phyloP scores from a whole-genome alignment of 2,797 vertebrate species.

The Leucoraja ocellata region DNA sequence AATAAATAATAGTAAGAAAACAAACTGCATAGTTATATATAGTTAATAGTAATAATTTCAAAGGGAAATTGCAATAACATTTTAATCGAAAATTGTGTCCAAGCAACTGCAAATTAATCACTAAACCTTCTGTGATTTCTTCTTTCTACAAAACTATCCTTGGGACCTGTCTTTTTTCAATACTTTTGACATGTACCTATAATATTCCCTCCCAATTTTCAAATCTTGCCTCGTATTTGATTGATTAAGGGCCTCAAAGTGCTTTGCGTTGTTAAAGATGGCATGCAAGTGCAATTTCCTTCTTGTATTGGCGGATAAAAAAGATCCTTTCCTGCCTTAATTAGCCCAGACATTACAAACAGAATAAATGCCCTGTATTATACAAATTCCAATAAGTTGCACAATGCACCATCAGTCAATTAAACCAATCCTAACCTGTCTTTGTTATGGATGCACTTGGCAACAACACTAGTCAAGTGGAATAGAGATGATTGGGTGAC shows the following conservation, averaged over 20 bases:
- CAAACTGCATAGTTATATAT: slow-evolving; percentile 14
- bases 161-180: not conserved
- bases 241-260: not conserved
- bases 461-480: too few species aligned
- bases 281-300: not conserved
- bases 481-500: too few species aligned
- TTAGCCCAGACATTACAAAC: not conserved
- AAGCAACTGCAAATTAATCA: not conserved
- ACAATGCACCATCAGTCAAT: not conserved
- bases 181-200: not conserved
- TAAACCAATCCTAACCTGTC: not conserved
- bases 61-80: not conserved
- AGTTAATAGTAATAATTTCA: not conserved
- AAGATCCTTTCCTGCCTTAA: not conserved
- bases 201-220: not conserved
- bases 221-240: not conserved
- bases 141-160: too few species aligned
- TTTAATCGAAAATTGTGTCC: not conserved
- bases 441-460: not conserved
- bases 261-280: not conserved
- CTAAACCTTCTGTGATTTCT: not conserved
- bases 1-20: slow-evolving; percentile 8
- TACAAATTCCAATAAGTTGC: not conserved
- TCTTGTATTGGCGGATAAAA: too few species aligned
- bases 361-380: not conserved